Evolutionary conservation across 2,888 invertebrate species (phyloP).

Genomic region (Cosmia trapezina): DNA sequence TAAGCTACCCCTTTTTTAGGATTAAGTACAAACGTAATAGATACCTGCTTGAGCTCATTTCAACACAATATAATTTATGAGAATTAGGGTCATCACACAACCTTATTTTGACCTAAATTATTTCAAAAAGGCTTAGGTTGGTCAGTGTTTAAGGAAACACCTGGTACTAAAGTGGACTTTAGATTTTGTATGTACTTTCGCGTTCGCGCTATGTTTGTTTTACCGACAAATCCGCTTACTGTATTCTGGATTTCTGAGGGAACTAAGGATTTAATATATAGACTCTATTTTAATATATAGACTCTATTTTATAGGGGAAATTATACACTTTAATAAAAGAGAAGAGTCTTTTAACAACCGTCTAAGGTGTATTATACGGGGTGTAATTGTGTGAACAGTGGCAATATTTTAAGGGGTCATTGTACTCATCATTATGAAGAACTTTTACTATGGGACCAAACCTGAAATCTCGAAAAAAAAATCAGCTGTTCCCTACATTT

Average conservation of each 20-base stretch:
- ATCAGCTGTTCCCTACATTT: too few relatives aligned
- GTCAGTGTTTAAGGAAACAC: constrained; percentile 27
- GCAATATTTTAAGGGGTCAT: too few relatives aligned
- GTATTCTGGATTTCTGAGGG: neutral
- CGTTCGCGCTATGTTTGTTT: neutral
- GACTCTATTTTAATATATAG: constrained; percentile 5
- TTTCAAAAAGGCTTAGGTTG: constrained; percentile 34
- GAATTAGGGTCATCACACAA: constrained; percentile 5
- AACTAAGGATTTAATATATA: constrained; percentile 18
- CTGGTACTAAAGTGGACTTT: constrained; percentile 25
- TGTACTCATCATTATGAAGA: too few relatives aligned
- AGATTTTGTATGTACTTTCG: constrained; percentile 18
- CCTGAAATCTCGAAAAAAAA: too few relatives aligned
- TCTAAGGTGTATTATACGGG: neutral
- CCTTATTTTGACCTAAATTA: constrained; percentile 47
- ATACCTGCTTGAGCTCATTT: constrained; percentile 1
- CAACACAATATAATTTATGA: constrained; percentile 28
- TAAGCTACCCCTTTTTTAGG: neutral
- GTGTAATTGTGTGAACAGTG: too few relatives aligned
- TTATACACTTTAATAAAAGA: neutral
- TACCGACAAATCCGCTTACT: constrained; percentile 18
- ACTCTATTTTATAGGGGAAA: neutral
- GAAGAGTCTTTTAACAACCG: neutral
- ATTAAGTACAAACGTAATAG: neutral
- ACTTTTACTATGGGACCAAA: too few relatives aligned